Conservation (phyloP, 2,113 vertebrate genomes). For the Coturnix japonica region DNA sequence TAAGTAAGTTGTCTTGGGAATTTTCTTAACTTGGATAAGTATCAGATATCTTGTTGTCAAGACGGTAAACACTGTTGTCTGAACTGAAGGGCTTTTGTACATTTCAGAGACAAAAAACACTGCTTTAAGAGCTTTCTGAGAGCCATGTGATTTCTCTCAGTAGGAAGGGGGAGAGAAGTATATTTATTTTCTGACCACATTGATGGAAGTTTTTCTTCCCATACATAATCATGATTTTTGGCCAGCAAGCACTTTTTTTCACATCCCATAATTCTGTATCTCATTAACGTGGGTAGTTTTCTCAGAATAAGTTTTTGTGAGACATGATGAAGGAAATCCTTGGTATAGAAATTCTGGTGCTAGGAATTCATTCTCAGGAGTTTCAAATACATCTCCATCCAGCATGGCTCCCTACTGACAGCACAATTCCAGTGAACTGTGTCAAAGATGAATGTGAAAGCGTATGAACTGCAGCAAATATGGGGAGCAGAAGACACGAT, state of each 20-base stretch:
- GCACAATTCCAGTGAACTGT: background rate
- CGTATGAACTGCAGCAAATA: background rate
- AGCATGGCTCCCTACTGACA: background rate
- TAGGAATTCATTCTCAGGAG: background rate
- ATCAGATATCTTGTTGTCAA: background rate
- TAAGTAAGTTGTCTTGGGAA: background rate
- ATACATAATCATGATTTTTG: background rate
- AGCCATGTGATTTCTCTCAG: background rate
- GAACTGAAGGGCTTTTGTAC: background rate
- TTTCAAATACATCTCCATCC: background rate
- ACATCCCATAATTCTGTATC: background rate
- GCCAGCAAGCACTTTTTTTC: background rate
- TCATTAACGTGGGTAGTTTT: background rate
- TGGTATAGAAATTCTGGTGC: background rate
- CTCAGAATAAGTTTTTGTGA: background rate
- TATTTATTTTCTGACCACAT: background rate
- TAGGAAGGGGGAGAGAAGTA: background rate
- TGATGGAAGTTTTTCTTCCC: background rate
- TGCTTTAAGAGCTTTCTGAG: background rate
- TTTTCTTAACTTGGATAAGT: background rate
- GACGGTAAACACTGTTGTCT: background rate
- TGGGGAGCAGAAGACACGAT: constrained; percentile 5
- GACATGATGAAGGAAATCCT: rapidly evolving
- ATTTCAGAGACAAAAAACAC: background rate
- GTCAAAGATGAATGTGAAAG: constrained; percentile 3